Evolutionary conservation across 2,888 invertebrate genomes (phyloP), one percentile per base, ranked within the genome.

Genomic region (Podotricha telesiphe): DNA sequence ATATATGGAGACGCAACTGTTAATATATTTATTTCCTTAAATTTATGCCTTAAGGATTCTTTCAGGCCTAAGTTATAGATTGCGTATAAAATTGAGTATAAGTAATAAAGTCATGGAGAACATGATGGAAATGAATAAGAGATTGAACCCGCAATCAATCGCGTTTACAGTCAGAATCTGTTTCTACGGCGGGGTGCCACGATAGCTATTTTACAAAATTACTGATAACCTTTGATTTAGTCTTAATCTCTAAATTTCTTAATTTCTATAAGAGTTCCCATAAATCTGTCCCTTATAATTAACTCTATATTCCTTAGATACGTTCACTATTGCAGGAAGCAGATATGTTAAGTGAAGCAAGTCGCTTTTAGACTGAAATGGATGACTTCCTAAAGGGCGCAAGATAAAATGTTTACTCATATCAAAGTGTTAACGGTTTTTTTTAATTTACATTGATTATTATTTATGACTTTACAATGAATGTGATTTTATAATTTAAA

Each of bases 251-350:
- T n/a, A n/a, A n/a, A n/a, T n/a, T n/a, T n/a, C n/a, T n/a, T n/a
- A 67, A 67, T 67, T 67, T 61, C 47, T n/a, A 22, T 50, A 40
- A 10, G 22, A 7, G n/a, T 13, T 40, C 56, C 61, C 48, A 71
- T 71, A 65, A 71, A 71, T 68, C 55, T 65, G 50, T 65, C 68
- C 10, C 40, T 47, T 62, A 65, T 62, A 68, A 71, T 71, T 71
- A 69, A 69, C 63, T 68, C 47, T 66, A 47, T 66, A 66, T 71
- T 65, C 34, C 45, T 42, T 58, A 71, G 71, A 71, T 71, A 65
- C 45, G 40, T 47, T 68, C 61, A 56, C 65, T 50, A 65, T 22
- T 58, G 70, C 65, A 71, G 71, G 71, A 71, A 68, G 68, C 28
- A 65, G 70, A 68, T 71, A 71, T 65, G 62, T 58, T 48, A 62